Base-by-base conservation (phyloP, 2,113 vertebrate species). In the Hipposideros armiger region DNA sequence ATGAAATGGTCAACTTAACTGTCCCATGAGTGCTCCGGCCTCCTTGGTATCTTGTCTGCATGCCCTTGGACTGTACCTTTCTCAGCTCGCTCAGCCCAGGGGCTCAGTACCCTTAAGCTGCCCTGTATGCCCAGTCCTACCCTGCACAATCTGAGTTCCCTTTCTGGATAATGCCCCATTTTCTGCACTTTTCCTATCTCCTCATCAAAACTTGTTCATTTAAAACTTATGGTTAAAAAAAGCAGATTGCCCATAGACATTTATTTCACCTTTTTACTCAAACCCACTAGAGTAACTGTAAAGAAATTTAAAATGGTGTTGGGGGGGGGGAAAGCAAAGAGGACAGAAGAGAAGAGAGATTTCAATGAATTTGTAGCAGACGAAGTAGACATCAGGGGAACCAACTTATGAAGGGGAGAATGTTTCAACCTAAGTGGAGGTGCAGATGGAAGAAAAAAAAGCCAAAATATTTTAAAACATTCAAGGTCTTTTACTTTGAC, bases 171-270 rank as follows among this genome's bases (percentile, higher is more conserved):
- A 70, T 19, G 20, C 14, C n/a, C 40, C 16, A 36, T 60, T 17
- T 24, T 88, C 82, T 91, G 73, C 45, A 30, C 19, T 40, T 87
- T n/a, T n/a, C 22, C 40, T 50, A 50, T 30, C 20, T 76, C 74
- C 28, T 70, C 62, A 78, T 80, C 47, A 95, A 78, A 77, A 92
- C 45, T 7, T 66, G 30, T 50, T 83, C 72, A 72, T 77, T 94
- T 94, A 56, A 52, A 92, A 80, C 13, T 42, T 92, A 19, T 50
- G 26, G 42, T 62, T 70, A 40, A 69, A 58, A 91, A 77, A 26
- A 52, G 26, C n/a, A 88, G 13, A 52, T 47, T 85, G 22, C 30
- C 22, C 45, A 36, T 20, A 67, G 66, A 69, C 7, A 72, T 64
- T 58, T 77, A 40, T 58, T 87, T 54, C 3, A 13, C 20, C 22